Evolutionary conservation across 2,888 invertebrate genomes (phyloP).

Genomic region (Lepidochrysops patricia): DNA sequence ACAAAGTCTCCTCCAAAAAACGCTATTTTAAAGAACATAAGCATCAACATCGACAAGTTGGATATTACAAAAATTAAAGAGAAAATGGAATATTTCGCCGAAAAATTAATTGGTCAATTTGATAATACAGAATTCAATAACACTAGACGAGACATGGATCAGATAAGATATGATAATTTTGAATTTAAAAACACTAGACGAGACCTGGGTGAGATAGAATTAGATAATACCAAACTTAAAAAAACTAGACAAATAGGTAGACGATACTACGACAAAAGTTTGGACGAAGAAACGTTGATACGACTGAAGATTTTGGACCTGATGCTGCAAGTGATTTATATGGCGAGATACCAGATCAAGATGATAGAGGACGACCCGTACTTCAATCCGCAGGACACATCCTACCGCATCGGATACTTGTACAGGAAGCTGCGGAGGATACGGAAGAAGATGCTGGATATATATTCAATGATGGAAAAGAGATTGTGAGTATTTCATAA

Average conservation of each 20-base stretch:
- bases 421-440: conserved; percentile 26
- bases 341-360: conserved; percentile 32
- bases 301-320: conserved; percentile 28
- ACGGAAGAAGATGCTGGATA: conserved; percentile 25
- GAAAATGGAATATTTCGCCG: conserved; percentile 17
- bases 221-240: no score
- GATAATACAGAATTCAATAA: conserved; percentile 13
- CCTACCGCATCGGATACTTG: conserved; percentile 34
- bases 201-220: no score
- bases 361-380: conserved; percentile 27
- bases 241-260: conserved; percentile 10
- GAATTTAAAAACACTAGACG: conserved; percentile 21
- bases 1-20: conserved; percentile 9
- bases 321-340: conserved; percentile 37
- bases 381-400: conserved; percentile 31
- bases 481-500: not conserved
- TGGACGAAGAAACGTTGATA: not conserved
- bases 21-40: conserved; percentile 22
- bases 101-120: not conserved
- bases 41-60: conserved; percentile 25
- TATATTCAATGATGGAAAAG: conserved; percentile 22
- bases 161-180: not conserved
- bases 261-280: not conserved
- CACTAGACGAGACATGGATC: conserved; percentile 19
- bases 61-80: conserved; percentile 20